Conservation (phyloP, 2,888 invertebrate species). For the Schizotus pectinicornis region DNA sequence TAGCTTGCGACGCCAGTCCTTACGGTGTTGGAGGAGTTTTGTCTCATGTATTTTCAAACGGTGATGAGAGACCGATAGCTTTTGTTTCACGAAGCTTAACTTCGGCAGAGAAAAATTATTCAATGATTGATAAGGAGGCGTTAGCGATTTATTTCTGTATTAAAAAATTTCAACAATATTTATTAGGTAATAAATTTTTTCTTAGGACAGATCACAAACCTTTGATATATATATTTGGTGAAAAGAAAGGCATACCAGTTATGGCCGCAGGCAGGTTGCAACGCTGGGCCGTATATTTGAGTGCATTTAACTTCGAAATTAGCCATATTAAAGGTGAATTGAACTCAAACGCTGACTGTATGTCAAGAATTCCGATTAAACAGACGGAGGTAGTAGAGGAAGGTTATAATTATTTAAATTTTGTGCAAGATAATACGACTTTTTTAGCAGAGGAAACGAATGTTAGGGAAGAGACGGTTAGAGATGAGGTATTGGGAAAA, state of each 20-base stretch:
- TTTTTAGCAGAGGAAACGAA: no score
- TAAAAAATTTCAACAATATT: conserved; percentile 19
- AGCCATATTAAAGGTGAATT: no score
- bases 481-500: no score
- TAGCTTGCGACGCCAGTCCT: conserved; percentile 22
- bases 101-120: conserved; percentile 14
- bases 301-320: no score
- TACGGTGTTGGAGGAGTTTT: conserved; percentile 25
- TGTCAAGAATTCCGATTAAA: no score
- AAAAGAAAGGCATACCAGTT: conserved; percentile 3
- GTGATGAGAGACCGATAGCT: conserved; percentile 2
- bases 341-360: no score
- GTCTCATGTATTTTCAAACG: conserved; percentile 8
- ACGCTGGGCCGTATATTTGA: no score
- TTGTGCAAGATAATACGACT: no score
- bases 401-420: no score
- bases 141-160: conserved; percentile 17
- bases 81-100: conserved; percentile 18
- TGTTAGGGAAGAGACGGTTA: no score
- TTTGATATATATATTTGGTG: conserved; percentile 18
- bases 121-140: conserved; percentile 18
- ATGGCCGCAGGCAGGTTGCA: no score
- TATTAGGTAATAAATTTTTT: conserved; percentile 15
- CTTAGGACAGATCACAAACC: conserved; percentile 23
- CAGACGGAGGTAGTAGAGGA: no score